A percentile compares a stretch with the other conserved stretches of the same genome.
phyloP scores from a whole-genome alignment of 2,113 vertebrate genomes.

The Epinephelus lanceolatus region DNA sequence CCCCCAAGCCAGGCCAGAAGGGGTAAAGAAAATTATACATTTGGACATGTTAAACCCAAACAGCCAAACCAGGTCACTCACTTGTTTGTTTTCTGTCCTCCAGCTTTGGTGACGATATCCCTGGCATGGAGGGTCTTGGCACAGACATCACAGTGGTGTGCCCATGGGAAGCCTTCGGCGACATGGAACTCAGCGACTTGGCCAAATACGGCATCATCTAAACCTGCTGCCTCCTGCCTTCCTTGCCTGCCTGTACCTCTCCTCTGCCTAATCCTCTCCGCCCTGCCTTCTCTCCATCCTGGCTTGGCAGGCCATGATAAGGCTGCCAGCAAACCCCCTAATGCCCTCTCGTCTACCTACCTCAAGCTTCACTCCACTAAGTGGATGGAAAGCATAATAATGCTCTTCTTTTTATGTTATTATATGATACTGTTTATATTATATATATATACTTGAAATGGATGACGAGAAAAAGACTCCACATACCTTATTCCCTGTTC shows the following conservation, averaged over 20 bases:
- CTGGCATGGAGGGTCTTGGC: conserved; percentile 97
- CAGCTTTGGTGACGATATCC: conserved; percentile 97
- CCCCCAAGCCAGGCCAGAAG: conserved; percentile 96
- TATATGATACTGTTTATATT: conserved; percentile 78
- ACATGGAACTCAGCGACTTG: conserved; percentile 97
- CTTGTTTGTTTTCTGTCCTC: not conserved
- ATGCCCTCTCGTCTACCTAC: conserved; percentile 76
- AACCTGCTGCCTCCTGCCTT: conserved; percentile 70
- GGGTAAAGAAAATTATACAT: conserved; percentile 82
- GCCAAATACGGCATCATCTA: conserved; percentile 98
- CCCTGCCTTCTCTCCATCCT: conserved; percentile 36
- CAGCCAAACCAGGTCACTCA: not conserved
- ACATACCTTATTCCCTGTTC: conserved; percentile 15
- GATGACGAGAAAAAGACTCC: conserved; percentile 71
- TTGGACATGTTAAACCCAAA: not conserved
- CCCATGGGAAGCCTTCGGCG: conserved; percentile 98
- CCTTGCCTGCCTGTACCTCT: conserved; percentile 37
- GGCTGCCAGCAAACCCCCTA: conserved; percentile 65
- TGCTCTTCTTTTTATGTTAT: conserved; percentile 65
- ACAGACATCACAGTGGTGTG: conserved; percentile 97
- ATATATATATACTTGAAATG: conserved; percentile 65
- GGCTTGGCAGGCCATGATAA: conserved; percentile 65
- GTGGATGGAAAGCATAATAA: conserved; percentile 56
- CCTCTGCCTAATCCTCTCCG: conserved; percentile 34
- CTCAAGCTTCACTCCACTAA: conserved; percentile 61